Evolutionary conservation across 2,888 invertebrate species (phyloP), one percentile per base, ranked within the genome.

Genomic region (Iphiclides podalirius): DNA sequence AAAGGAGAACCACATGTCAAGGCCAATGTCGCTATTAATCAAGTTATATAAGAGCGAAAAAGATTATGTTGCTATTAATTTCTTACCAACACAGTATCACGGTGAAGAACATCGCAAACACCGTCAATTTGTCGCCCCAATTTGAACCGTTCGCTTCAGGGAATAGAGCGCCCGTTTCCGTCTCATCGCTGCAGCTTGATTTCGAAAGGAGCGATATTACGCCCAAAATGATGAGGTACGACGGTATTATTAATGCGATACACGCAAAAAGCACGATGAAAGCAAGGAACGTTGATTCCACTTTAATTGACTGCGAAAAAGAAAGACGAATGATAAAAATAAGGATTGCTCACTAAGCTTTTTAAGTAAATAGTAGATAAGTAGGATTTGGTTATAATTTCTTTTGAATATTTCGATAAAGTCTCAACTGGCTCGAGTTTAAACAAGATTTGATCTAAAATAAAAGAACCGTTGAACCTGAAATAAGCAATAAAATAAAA

Each of bases 231-330:
- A 89, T 63, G 3, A 89, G 75, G 53, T 89, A 87, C 44, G 90
- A 83, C 40, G 94, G 91, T 62, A 93, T 91, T 51, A 93, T 87
- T 59, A 93, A 81, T 20, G 93, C 91, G 57, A 94, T 81, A 64
- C 93, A 85, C 41, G 91, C 85, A 59, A 93, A 92, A 37, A 92
- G 72, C 54, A 91, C 90, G 67, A 93, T 88, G 61, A 92, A 83
- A 11, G 88, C 90, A 52, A 94, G 84, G 70, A 94, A 93, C 33
- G 92, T 92, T 9, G 92, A 92, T 71, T 94, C 94, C 67, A 93
- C 88, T 79, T 92, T 92, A 64, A 94, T 87, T 40, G 93, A 91
- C 94, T 94, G 85, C 37, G 86, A 89, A 59, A 40, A 56, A 55
- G 37, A 50, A 31, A 31, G 31, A 31, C 26, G 8, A 26, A 20